Evolutionary conservation across 1,140 invertebrate species (phyloP), one percentile per base, ranked within the genome.

Genomic region (Apolygus lucorum): DNA sequence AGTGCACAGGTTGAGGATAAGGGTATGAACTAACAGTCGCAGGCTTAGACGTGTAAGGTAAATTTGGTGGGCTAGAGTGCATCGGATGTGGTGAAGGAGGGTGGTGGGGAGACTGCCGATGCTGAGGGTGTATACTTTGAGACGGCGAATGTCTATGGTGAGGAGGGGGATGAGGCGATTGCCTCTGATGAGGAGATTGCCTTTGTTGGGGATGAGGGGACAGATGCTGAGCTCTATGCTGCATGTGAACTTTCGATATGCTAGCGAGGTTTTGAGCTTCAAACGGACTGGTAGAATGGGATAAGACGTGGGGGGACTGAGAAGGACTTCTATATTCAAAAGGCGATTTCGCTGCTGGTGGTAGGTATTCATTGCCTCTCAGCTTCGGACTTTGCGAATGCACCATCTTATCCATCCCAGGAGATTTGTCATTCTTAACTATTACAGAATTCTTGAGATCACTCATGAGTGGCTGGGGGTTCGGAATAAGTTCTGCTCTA

Each of bases 401-500:
- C 4, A 80, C 79, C 42, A 78, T 76, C 11, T 83, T 81, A 68
- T 83, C 81, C 72, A 87, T 63, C 21, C 84, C 68, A 68, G 84
- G 79, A 34, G 81, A 81, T 74, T 88, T 86, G 71, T 90, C 87
- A 76, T 90, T 88, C 78, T 90, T 89, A 24, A 90, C 88, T 77
- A 90, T 90, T 73, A 90, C 88, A 75, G 88, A 88, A 76, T 84
- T 89, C 74, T 89, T 90, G 71, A 85, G 79, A 78, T 89, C 87
- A 73, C 83, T 82, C 64, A 87, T 78, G 1, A 87, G 74, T 4
- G 82, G 83, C 63, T 86, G 84, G 17, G 84, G 85, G 71, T 84
- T 86, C 28, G 84, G 82, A 28, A 59, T 59, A 22, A 85, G 76
- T 70, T 85, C 84, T 74, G 83, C 80, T 4, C 81, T 76, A 14